These are phyloP conservation scores for Porites divaricata DNA, from an alignment of 92 coral and sea anemone species.

Conservation along the genomic window DNA sequence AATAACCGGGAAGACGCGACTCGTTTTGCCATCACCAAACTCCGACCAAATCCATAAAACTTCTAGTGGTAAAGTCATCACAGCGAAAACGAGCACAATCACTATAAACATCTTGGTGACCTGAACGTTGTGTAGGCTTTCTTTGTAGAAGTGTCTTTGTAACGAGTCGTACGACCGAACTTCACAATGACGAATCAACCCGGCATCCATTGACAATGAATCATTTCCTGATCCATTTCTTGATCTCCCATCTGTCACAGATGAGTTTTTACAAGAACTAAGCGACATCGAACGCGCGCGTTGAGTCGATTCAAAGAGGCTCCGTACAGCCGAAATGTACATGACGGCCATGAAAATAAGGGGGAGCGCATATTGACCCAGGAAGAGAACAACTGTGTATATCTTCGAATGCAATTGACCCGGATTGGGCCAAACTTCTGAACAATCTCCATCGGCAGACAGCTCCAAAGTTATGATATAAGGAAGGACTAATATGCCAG, in stretches of 20 bases:
- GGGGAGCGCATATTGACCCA: conserved; percentile 71
- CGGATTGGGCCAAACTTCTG: conserved; percentile 71
- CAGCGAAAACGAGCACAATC: conserved; percentile 56
- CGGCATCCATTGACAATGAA: not conserved
- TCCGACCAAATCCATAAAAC: conserved; percentile 67
- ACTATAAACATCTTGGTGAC: conserved; percentile 60
- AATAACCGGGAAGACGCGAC: conserved; percentile 6
- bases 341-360: conserved; percentile 67
- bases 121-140: conserved; percentile 45
- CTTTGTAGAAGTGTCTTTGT: conserved; percentile 13
- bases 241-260: conserved; percentile 4
- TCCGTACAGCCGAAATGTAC: conserved; percentile 59
- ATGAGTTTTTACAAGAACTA: not conserved
- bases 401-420: conserved; percentile 41
- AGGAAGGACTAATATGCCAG: conserved; percentile 50
- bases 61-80: conserved; percentile 54
- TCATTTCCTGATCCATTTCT: not conserved
- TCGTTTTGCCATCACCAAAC: conserved; percentile 49
- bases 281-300: conserved; percentile 20
- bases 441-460: conserved; percentile 44
- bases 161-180: conserved; percentile 5
- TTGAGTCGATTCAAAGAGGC: conserved; percentile 39
- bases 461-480: conserved; percentile 32
- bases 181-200: not conserved
- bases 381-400: conserved; percentile 71